Base-by-base conservation (phyloP, 2,888 invertebrate species). In the Anticlea derivata region DNA sequence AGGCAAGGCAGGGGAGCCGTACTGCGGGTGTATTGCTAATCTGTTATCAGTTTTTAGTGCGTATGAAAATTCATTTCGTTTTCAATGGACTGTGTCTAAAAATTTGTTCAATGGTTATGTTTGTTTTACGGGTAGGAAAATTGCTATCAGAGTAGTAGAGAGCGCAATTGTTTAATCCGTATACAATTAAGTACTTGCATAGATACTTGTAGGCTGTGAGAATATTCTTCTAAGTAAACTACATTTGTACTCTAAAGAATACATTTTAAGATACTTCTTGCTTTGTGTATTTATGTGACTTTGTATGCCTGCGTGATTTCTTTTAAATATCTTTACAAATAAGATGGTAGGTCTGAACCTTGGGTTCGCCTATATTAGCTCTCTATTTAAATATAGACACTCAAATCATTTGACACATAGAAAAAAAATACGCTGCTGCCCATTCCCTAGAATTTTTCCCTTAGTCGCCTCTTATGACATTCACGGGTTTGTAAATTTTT, bases 41-140 rank as follows among this genome's bases (percentile, higher is more conserved):
- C 50, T 70, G 68, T 77, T 78, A 75, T 78, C 78, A 73, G 63
- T 12, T 63, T 73, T 69, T 69, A 70, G 63, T 53, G 61, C 63
- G 43, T 48, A 35, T 57, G 45, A 23, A 53, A 44, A 60, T 55
- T 41, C 27, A 41, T 56, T 55, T 51, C 46, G 30, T 27, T 40
- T 38, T 37, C 29, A 49, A 53, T 35, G 23, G 49, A 7, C 30
- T 22, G 47, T 40, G 13, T 33, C 34, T 46, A 23, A 17, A n/a
- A n/a, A n/a, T n/a, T n/a, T 33, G 5, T 22, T 6, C 22, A 40
- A 31, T 24, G 12, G 30, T 50, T 50, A 35, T 31, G 24, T 31
- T 33, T 38, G 17, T 34, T 34, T 56, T 46, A 52, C 24, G 45
- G 17, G 8, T 48, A 30, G 27, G 39, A 55, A 50, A 43, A 45